Conservation (phyloP, 2,888 invertebrate species). For the Nasonovia ribisnigri region DNA sequence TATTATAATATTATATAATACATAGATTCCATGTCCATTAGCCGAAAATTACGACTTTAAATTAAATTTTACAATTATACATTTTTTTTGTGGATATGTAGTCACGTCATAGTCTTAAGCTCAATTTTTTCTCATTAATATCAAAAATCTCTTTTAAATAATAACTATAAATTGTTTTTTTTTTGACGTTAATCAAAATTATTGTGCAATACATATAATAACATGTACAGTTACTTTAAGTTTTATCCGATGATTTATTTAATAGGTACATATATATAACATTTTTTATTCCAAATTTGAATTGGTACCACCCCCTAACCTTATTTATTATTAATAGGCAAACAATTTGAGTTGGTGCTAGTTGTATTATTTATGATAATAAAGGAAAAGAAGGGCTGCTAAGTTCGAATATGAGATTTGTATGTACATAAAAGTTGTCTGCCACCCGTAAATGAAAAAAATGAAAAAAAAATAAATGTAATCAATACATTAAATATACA, state of each 20-base stretch:
- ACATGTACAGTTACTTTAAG: slow-evolving; percentile 53
- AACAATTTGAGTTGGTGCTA: slow-evolving; percentile 21
- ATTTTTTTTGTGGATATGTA: slow-evolving; percentile 2
- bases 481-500: not conserved
- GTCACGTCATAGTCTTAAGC: slow-evolving; percentile 29
- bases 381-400: not conserved
- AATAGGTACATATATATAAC: not conserved
- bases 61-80: not conserved
- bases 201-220: slow-evolving; percentile 58
- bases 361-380: not conserved
- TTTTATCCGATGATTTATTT: not conserved
- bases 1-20: not conserved
- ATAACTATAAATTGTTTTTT: slow-evolving; percentile 22
- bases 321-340: slow-evolving; percentile 9
- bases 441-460: not conserved
- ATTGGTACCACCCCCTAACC: not conserved
- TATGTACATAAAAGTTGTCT: slow-evolving; percentile 26
- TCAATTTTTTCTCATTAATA: slow-evolving; percentile 29
- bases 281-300: not conserved
- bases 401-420: not conserved
- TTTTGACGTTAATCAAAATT: slow-evolving; percentile 58
- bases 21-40: not conserved
- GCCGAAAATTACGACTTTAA: not conserved
- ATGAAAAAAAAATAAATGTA: not conserved
- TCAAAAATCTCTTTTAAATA: not conserved